phyloP scores from a whole-genome alignment of 2,113 vertebrate genomes.

The Cyprinodon brontotheroides region DNA sequence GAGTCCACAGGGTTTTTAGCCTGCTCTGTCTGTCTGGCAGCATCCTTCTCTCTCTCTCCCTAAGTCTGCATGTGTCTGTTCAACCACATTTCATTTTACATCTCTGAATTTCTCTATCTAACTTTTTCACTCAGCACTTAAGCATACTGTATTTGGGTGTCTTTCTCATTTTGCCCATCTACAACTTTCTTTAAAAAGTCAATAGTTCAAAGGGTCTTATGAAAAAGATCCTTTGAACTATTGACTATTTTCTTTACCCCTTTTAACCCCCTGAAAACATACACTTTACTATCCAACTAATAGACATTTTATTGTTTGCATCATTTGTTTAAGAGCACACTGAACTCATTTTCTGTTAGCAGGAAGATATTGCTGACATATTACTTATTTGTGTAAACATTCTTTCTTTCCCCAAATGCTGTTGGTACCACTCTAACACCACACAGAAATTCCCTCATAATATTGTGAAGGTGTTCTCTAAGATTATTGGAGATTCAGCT shows the following conservation, averaged over 20 bases:
- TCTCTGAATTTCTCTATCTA: slow-evolving; percentile 9
- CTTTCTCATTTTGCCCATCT: slow-evolving; percentile 11
- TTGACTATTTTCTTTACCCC: not conserved
- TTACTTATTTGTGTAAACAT: slow-evolving; percentile 8
- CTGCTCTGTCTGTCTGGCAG: slow-evolving; percentile 42
- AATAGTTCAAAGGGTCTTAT: not conserved
- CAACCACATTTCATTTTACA: slow-evolving; percentile 31
- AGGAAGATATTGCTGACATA: too few species aligned
- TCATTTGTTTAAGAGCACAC: not conserved
- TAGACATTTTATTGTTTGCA: not conserved
- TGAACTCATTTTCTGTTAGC: too few species aligned
- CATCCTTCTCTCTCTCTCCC: slow-evolving; percentile 44
- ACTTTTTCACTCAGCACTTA: slow-evolving; percentile 22
- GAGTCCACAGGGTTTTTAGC: slow-evolving; percentile 22
- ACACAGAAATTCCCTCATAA: too few species aligned
- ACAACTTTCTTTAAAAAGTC: not conserved
- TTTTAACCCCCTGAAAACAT: not conserved
- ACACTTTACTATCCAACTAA: not conserved
- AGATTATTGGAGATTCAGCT: too few species aligned
- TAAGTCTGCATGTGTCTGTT: slow-evolving; percentile 38
- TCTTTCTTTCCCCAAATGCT: too few species aligned
- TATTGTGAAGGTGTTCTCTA: too few species aligned
- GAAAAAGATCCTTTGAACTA: not conserved
- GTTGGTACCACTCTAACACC: too few species aligned
- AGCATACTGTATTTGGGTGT: slow-evolving; percentile 28